Evolutionary conservation across 1,140 invertebrate species (phyloP).

Genomic region (Hypsibius dujardini): DNA sequence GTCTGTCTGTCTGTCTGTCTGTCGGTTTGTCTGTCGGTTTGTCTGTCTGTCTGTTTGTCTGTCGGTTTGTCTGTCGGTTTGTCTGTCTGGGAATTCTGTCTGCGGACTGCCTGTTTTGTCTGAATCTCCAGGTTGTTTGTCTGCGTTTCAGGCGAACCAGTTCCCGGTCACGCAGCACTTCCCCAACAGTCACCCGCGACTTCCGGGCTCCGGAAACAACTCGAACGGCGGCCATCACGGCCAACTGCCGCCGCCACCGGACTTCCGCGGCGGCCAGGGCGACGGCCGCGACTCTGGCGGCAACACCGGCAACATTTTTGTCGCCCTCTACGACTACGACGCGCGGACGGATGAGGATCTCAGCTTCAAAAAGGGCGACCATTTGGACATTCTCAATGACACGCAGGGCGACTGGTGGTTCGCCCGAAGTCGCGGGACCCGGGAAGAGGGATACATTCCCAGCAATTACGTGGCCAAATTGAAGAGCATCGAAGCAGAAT

Average conservation of each 20-base stretch:
- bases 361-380: slow-evolving; percentile 92
- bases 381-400: slow-evolving; percentile 92
- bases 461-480: slow-evolving; percentile 98
- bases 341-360: slow-evolving; percentile 94
- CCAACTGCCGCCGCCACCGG: not conserved
- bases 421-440: slow-evolving; percentile 76
- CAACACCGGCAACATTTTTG: slow-evolving; percentile 51
- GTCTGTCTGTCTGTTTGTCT: too few species aligned
- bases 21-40: too few species aligned
- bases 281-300: slow-evolving; percentile 18
- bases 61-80: too few species aligned
- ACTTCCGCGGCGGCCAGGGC: not conserved
- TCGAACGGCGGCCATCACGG: slow-evolving; percentile 16
- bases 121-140: too few species aligned
- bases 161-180: not conserved
- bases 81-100: too few species aligned
- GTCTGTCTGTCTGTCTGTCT: too few species aligned
- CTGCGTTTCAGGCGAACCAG: not conserved
- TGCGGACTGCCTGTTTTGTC: too few species aligned
- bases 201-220: slow-evolving; percentile 21
- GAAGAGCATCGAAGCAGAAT: slow-evolving; percentile 97
- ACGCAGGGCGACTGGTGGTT: slow-evolving; percentile 99
- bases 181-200: not conserved
- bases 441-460: slow-evolving; percentile 93
- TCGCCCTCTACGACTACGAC: slow-evolving; percentile 96